Evolutionary conservation across 2,888 invertebrate species (phyloP).

Genomic region (Pyrochroa serraticornis): DNA sequence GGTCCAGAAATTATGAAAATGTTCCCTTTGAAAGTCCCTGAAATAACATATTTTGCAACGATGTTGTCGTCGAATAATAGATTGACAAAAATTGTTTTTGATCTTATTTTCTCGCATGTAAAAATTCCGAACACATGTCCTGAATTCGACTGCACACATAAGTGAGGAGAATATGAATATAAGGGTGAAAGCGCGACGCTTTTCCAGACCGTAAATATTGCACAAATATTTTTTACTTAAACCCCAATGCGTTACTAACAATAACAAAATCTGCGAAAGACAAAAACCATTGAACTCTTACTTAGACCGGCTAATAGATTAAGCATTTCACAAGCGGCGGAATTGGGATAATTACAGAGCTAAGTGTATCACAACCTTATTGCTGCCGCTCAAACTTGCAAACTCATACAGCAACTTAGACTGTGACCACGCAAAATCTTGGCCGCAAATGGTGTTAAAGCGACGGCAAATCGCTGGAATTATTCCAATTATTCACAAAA

Average conservation of each 20-base stretch:
- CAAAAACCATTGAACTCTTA: constrained; percentile 17
- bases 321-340: constrained; percentile 34
- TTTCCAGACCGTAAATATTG: constrained; percentile 2
- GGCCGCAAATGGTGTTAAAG: background rate
- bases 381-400: constrained; percentile 41
- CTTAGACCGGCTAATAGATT: constrained; percentile 23
- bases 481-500: too few relatives aligned
- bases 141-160: constrained; percentile 45
- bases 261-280: background rate
- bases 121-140: constrained; percentile 49
- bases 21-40: constrained; percentile 1
- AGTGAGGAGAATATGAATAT: constrained; percentile 44
- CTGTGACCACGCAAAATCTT: constrained; percentile 28
- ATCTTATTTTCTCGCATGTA: constrained; percentile 49
- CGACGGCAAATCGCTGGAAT: constrained; percentile 13
- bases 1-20: background rate
- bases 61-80: constrained; percentile 43
- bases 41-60: constrained; percentile 39
- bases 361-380: constrained; percentile 44
- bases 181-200: constrained; percentile 16
- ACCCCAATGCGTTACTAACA: constrained; percentile 7
- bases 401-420: constrained; percentile 38
- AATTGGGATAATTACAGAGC: constrained; percentile 42
- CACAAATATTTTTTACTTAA: constrained; percentile 10
- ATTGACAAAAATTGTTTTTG: constrained; percentile 50